Evolutionary conservation across 2,888 invertebrate genomes (phyloP), one percentile per base, ranked within the genome.

Genomic region (Conus canariensis): DNA sequence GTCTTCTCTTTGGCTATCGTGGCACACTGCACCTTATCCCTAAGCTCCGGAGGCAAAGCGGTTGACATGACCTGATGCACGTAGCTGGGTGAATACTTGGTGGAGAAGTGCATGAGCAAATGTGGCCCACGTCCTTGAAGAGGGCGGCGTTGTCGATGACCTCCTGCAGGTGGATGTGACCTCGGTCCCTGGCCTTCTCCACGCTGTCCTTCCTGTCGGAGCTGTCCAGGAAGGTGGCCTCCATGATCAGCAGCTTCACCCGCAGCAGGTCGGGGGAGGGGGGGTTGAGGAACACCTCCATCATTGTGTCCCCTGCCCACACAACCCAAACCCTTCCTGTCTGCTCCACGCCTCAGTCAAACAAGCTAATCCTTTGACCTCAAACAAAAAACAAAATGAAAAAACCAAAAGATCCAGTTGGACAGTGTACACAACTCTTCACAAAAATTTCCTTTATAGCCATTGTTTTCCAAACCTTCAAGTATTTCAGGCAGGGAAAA

Each of bases 101-200:
- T 94, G 5, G 95, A 95, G 89, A 95, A 93, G 90, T 95, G 95
- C 59, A 95, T 94, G 60, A 95, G 91, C 45, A 95, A 70, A 95
- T 93, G 74, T 93, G 89, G 10, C 93, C 93, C 22, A 95, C 93
- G 85, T 95, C 90, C 74, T 91, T 88, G 88, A 95, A 95, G 30
- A 95, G 90, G 14, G 94, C 90, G 8, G 93, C 93, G 90, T 95
- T 93, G 87, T 95, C 91, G 16, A 92, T 91, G 16, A 95, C 90
- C 90, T 95, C 95, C 70, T 92, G 91, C 45, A 95, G 89, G 91
- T 95, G 95, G 10, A 91, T 93, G 92, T 95, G 95, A 30, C 95
- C 95, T 59, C 94, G 90, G 56, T 94, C 91, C n/a, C 92, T 86
- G 0, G 95, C 95, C 80, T 93, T 92, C 16, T 92, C 87, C 25